Evolutionary conservation across 2,113 vertebrate genomes (phyloP).

Genomic region (Nothobranchius furzeri): DNA sequence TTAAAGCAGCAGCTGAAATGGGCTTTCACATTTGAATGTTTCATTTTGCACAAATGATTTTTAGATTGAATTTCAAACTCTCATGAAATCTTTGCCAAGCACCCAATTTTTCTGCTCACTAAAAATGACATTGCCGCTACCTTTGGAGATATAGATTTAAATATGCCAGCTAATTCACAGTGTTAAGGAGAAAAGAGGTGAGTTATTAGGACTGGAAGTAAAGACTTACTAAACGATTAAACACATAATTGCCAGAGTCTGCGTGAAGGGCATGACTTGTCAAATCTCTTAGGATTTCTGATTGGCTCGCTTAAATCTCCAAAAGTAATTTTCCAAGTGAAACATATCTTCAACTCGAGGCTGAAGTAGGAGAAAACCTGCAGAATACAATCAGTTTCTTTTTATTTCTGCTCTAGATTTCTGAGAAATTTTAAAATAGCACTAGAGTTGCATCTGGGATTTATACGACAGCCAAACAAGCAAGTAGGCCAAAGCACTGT

Average conservation of each 20-base stretch:
- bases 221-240: conserved; percentile 85
- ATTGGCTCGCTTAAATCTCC: conserved; percentile 42
- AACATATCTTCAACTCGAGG: conserved; percentile 35
- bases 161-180: conserved; percentile 53
- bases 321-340: conserved; percentile 26
- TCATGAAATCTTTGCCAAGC: conserved; percentile 34
- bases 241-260: conserved; percentile 63
- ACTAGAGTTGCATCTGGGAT: conserved; percentile 31
- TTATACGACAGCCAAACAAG: conserved; percentile 27
- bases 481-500: conserved; percentile 36
- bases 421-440: conserved; percentile 21
- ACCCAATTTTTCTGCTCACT: conserved; percentile 26
- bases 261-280: conserved; percentile 67
- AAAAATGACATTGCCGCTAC: conserved; percentile 63
- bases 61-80: conserved; percentile 37
- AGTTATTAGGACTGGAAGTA: conserved; percentile 89
- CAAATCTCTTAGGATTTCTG: conserved; percentile 56
- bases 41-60: conserved; percentile 43
- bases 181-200: conserved; percentile 69
- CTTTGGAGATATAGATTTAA: conserved; percentile 63
- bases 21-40: conserved; percentile 27
- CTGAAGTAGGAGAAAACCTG: conserved; percentile 22
- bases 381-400: conserved; percentile 13
- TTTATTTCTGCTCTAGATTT: conserved; percentile 24
- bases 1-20: conserved; percentile 42